Base-by-base conservation (phyloP, 2,797 vertebrate species). In the Cynopterus sphinx region DNA sequence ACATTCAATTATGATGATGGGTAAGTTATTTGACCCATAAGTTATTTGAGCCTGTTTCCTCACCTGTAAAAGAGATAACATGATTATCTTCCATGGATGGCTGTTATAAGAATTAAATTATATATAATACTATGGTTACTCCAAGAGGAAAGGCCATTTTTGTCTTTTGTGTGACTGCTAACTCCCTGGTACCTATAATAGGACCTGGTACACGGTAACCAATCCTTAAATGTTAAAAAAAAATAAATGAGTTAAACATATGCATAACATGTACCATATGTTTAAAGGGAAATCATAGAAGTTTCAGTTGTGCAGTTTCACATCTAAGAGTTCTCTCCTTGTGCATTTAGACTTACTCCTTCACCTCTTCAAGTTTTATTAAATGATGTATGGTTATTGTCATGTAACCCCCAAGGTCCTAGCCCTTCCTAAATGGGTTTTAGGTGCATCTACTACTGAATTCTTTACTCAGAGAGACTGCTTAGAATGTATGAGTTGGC, bases 61-160 rank as follows among this genome's bases (percentile, higher is more conserved):
- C 24, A 24, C 51, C 6, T 81, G 7, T 73, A 81, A 75, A 67
- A 46, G 3, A 84, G 4, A 41, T 39, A 63, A 31, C 19, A 85
- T 65, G 57, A 70, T 70, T 7, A 57, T 59, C 24, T 90, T 83
- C n/a, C 22, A 81, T 9, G 2, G 13, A 70, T 1, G 13, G 9
- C 17, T 87, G 9, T 71, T 77, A 78, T n/a, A 82, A 92, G 4
- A 95, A 95, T 86, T 88, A 71, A 61, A 67, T 90, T 75, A 43
- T 21, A 46, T 6, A 3, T 19, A 71, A 28, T 67, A 81, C 31
- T 67, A 53, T 39, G 57, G 3, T 46, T 73, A 21, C 22, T 39
- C 59, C 5, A 74, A 46, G 24, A 93, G 33, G 28, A 87, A 90
- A 12, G 28, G 12, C 17, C 4, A 68, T 21, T 26, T 55, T 36